phyloP scores from a whole-genome alignment of 2,888 invertebrate genomes.

The Drosophila anceps region DNA sequence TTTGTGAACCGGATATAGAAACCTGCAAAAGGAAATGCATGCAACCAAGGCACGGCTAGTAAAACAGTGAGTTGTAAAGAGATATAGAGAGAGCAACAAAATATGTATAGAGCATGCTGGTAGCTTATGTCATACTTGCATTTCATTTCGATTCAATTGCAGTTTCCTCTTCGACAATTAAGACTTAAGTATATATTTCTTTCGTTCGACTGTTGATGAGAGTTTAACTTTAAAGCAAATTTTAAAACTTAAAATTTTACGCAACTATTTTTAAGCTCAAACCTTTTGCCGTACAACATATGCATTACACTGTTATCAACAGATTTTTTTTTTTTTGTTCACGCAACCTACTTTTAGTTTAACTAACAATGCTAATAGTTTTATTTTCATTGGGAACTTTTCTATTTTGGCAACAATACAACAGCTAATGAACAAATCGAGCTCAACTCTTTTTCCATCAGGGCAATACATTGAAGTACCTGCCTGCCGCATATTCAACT shows the following conservation, averaged over 20 bases:
- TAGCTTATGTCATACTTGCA: conserved; percentile 17
- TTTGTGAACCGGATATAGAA: conserved; percentile 70
- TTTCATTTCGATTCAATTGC: conserved; percentile 24
- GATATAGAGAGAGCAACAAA: not conserved
- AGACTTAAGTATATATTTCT: no score
- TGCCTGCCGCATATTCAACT: conserved; percentile 20
- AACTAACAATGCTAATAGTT: not conserved
- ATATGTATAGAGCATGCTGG: conserved; percentile 24
- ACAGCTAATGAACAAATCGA: conserved; percentile 4
- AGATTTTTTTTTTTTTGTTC: no score
- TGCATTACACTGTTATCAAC: no score
- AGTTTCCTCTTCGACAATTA: not conserved
- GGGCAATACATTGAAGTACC: not conserved
- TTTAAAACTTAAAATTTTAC: no score
- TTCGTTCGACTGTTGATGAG: no score
- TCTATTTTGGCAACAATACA: not conserved
- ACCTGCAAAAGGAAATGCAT: conserved; percentile 65
- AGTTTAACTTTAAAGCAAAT: no score
- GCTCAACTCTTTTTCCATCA: not conserved
- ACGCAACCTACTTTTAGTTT: no score
- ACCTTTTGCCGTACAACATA: no score
- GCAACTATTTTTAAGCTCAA: no score
- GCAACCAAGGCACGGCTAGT: conserved; percentile 7
- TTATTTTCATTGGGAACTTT: not conserved
- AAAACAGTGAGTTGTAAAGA: not conserved